Evolutionary conservation across 2,113 vertebrate genomes (phyloP).

Genomic region (Oncorhynchus gorbuscha): DNA sequence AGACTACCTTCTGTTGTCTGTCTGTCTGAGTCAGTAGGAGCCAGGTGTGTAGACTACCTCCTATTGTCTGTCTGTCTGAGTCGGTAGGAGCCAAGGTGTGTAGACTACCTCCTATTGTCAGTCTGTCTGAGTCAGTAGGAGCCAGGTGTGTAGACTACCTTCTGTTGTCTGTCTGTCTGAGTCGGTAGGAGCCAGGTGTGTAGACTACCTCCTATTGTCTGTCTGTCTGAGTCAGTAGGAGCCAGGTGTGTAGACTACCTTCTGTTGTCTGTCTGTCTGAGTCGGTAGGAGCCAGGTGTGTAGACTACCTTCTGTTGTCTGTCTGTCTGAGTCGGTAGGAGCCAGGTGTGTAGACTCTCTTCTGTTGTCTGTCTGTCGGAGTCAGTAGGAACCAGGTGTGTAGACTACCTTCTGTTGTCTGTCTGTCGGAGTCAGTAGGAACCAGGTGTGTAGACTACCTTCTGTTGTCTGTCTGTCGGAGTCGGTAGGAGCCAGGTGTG

Average conservation of each 20-base stretch:
- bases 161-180: background rate
- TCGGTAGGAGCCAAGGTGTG: slow-evolving; percentile 51
- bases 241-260: slow-evolving; percentile 77
- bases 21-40: no score
- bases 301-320: background rate
- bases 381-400: no score
- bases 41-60: no score
- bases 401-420: no score
- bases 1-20: no score
- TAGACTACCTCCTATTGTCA: background rate
- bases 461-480: no score
- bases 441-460: slow-evolving; percentile 77
- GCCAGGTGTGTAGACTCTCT: slow-evolving; percentile 76
- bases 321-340: background rate
- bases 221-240: no score
- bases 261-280: no score
- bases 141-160: slow-evolving; percentile 53
- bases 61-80: no score
- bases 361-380: background rate
- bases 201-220: no score
- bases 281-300: slow-evolving; percentile 76
- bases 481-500: slow-evolving; percentile 76
- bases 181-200: no score
- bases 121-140: background rate
- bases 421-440: no score